Conservation (phyloP, 2,888 invertebrate species). For the Micoletzkya japonica region DNA sequence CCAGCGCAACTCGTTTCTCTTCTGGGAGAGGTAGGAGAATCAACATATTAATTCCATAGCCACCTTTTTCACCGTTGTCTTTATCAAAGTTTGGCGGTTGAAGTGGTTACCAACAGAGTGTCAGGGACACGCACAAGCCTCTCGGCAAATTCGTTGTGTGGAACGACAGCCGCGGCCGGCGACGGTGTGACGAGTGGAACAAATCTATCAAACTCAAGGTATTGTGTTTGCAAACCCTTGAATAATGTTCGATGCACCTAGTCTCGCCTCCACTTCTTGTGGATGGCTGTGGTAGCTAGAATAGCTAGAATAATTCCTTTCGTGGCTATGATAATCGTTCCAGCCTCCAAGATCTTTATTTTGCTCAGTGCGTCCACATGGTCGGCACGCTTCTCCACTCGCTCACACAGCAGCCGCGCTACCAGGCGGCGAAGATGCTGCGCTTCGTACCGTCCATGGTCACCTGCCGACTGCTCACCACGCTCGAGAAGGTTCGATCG, state of each 20-base stretch:
- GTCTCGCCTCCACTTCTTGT: no score
- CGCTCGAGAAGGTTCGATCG: neutral
- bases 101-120: no score
- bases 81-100: no score
- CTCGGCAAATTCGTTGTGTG: constrained; percentile 69
- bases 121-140: constrained; percentile 73
- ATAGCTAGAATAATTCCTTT: no score
- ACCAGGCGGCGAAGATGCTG: neutral
- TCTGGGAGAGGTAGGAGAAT: constrained; percentile 75
- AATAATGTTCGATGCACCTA: no score
- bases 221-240: no score
- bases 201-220: constrained; percentile 42
- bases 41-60: neutral
- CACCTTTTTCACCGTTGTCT: no score
- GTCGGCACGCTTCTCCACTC: neutral
- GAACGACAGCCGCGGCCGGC: constrained; percentile 77
- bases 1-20: constrained; percentile 80
- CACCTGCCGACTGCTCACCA: neutral
- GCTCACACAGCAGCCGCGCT: neutral
- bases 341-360: no score
- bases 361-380: neutral
- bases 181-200: constrained; percentile 51
- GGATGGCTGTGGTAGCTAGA: no score
- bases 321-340: no score
- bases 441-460: neutral